Evolutionary conservation across 2,797 vertebrate genomes (phyloP), one percentile per base, ranked within the genome.

Genomic region (Phoeniculus purpureus): DNA sequence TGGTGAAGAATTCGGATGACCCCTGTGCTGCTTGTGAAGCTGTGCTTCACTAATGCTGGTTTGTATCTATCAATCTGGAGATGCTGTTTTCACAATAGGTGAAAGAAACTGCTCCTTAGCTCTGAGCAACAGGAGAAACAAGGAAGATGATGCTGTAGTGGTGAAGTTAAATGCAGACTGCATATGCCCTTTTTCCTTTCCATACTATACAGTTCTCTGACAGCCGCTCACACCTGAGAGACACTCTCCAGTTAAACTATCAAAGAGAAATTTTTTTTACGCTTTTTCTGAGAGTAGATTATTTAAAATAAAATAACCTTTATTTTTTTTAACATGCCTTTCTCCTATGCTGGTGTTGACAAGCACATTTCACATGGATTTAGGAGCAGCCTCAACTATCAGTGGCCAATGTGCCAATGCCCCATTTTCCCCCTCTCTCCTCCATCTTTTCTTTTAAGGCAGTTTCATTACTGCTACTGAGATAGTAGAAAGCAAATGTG

Each of bases 361-460:
- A 86, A 76, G 50, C 29, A 80, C 29, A 20, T 74, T 80, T 54
- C 56, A 87, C 15, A 25, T 2, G 25, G 27, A 62, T 17, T 80
- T 58, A 54, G 72, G 27, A 37, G 26, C 37, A 87, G 29, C 9
- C 67, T 77, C 81, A 77, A 26, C 26, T 45, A 58, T 18, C 55
- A 56, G 15, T 22, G 37, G 25, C 12, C 73, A 67, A 74, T 5
- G 43, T 37, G 37, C 37, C 37, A 37, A 37, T 37, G 37, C 3
- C 37, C 13, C 9, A 20, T 55, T 68, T 37, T 67, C 26, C 27
- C 61, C 15, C 26, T 71, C 48, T 56, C 26, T 54, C 7, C 20
- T 55, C 19, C 2, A 2, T 25, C 2, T 0, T 31, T 23, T 80
- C 51, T 59, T 8, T 0, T 52, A 22, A 60, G 26, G 27, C 16